Conservation (phyloP, 2,113 vertebrate species). For the Equus przewalskii region DNA sequence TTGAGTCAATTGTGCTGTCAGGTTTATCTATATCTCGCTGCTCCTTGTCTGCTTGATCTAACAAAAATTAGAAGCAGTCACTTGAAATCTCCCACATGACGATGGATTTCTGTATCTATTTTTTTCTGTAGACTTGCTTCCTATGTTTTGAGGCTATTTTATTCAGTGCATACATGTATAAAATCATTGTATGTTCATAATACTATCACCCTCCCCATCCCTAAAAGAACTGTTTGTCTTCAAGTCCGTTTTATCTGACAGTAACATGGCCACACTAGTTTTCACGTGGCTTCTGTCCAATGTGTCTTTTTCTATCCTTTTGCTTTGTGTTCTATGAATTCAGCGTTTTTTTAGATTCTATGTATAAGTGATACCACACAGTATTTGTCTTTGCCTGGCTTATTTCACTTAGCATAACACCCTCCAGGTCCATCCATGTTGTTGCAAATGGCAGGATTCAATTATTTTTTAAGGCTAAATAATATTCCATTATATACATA, state of each 20-base stretch:
- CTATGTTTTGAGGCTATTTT: background rate
- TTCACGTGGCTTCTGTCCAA: background rate
- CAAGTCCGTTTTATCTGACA: background rate
- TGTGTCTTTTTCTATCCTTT: background rate
- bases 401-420: background rate
- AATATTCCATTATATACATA: background rate
- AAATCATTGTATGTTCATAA: background rate
- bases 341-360: background rate
- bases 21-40: background rate
- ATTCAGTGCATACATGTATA: background rate
- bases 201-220: background rate
- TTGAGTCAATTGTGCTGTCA: background rate
- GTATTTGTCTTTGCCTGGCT: background rate
- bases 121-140: background rate
- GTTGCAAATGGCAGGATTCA: background rate
- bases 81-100: background rate
- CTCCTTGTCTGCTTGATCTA: background rate
- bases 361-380: background rate
- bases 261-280: background rate
- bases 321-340: background rate
- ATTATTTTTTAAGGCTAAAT: background rate
- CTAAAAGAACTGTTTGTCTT: conserved; percentile 26
- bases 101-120: background rate
- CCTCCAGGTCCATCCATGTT: background rate
- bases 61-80: background rate